Evolutionary conservation across 2,888 invertebrate genomes (phyloP).

Genomic region (Thelaira solivaga): DNA sequence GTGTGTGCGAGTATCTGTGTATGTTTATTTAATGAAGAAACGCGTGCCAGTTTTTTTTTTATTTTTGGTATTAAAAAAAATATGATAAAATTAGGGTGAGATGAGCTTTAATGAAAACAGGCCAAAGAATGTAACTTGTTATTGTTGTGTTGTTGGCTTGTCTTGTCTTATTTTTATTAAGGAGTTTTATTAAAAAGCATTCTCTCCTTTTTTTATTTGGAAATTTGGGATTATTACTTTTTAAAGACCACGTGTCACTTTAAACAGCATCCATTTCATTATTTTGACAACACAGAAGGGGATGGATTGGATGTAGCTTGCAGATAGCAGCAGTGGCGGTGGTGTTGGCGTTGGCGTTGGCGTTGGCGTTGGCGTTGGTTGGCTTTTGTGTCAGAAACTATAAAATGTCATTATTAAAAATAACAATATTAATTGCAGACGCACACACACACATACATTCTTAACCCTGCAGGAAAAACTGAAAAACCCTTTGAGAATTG

Average conservation of each 20-base stretch:
- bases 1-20: background rate
- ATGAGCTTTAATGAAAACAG: conserved; percentile 43
- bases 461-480: too few species aligned
- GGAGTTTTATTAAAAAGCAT: conserved; percentile 30
- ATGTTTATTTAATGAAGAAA: conserved; percentile 28
- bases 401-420: too few species aligned
- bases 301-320: too few species aligned
- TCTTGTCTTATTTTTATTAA: conserved; percentile 35
- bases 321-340: too few species aligned
- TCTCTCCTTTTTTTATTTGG: conserved; percentile 15
- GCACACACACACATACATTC: too few species aligned
- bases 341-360: too few species aligned
- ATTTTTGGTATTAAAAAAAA: background rate
- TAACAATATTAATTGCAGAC: too few species aligned
- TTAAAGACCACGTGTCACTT: conserved; percentile 52
- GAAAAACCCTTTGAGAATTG: too few species aligned
- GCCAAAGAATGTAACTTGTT: conserved; percentile 16
- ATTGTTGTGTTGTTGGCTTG: conserved; percentile 29
- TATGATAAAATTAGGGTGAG: conserved; percentile 56
- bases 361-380: too few species aligned
- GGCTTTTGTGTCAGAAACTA: too few species aligned
- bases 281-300: conserved; percentile 36
- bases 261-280: conserved; percentile 49
- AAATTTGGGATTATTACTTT: conserved; percentile 41
- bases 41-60: conserved; percentile 49